Base-by-base conservation (phyloP, 2,113 vertebrate species). In the Eurystomus gularis region DNA sequence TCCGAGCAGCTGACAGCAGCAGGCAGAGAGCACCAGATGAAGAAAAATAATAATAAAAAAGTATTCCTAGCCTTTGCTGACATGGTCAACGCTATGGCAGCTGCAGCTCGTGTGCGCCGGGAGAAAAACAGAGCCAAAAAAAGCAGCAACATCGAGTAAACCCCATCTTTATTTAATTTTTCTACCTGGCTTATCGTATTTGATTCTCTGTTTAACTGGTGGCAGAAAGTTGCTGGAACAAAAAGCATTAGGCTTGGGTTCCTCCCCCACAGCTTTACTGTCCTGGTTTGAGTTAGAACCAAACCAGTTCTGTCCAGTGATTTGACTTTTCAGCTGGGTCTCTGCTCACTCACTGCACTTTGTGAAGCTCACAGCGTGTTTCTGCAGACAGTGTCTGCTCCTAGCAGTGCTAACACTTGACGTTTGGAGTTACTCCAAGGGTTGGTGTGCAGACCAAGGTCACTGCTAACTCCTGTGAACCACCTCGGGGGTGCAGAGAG, bases 31-130 rank as follows among this genome's bases (percentile, higher is more conserved):
- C 42, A 84, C 29, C 40, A n/a, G 28, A 55, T 69, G 14, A 2
- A 65, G 60, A 61, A 55, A 37, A 39, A 39, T 31, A 13, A 44
- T 19, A 28, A 21, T 66, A 19, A 29, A 69, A 54, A 54, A 60
- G 55, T 16, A 4, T 16, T 57, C 35, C 44, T 65, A 66, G 76
- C 26, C 65, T 60, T 61, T 71, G 70, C 70, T 94, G 73, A 89
- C 73, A 75, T 0, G 7, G 83, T 76, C 86, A 81, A 69, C 35
- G 8, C 48, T 18, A 25, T 37, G 78, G 39, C 84, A 94, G 84
- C 81, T 58, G 17, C 0, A 8, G 35, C 42, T 21, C 5, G 1
- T 0, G 0, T 37, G 46, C 4, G 4, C 37, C 0, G 0, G 37
- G 37, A 86, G 28, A 58, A 84, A 65, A 91, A 52, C 1, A 3